Base-by-base conservation (phyloP, 2,888 invertebrate genomes). In the Agrochola lota region DNA sequence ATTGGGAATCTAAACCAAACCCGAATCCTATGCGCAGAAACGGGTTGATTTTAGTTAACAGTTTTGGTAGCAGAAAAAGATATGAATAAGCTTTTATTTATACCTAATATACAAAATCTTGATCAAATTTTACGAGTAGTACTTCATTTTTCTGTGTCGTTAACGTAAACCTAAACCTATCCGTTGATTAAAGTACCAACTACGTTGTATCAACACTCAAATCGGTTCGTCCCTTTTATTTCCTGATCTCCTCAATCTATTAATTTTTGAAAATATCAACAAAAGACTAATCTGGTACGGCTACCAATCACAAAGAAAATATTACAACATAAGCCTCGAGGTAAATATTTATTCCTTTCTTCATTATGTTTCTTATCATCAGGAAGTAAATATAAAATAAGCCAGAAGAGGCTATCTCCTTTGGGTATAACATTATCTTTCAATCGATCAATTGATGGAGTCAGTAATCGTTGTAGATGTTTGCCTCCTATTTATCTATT, bases 371-470 rank as follows among this genome's bases (percentile, higher is more conserved):
- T 71, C 57, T 64, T 46, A 71, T 30, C 68, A 59, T 55, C 30
- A 30, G 57, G 52, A 68, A 71, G 68, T 63, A 64, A 81, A 82
- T 60, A 63, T 57, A 82, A 71, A 77, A 81, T 81, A 71, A 71
- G 35, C 68, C 68, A 69, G 49, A 30, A 71, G 40, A 64, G 17
- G 52, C 77, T 71, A 71, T 71, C 35, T 68, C 71, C 68, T 23
- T 43, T 40, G 82, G 63, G 77, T 59, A 59, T 67, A 62, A 67
- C 67, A 75, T 71, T 80, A 81, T 77, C 71, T 77, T 81, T 68
- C 82, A 30, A 81, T 81, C 80, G 82, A 77, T 81, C 77, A 77
- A 66, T 71, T n/a, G 59, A n/a, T 55, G 59, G 68, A 72, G 30
- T 64, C 52, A 60, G 40, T 71, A 49, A 72, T 69, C 46, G 20